These are phyloP conservation scores for Megaleporinus macrocephalus DNA, from an alignment of 2,113 vertebrate species.

Conservation along the genomic window DNA sequence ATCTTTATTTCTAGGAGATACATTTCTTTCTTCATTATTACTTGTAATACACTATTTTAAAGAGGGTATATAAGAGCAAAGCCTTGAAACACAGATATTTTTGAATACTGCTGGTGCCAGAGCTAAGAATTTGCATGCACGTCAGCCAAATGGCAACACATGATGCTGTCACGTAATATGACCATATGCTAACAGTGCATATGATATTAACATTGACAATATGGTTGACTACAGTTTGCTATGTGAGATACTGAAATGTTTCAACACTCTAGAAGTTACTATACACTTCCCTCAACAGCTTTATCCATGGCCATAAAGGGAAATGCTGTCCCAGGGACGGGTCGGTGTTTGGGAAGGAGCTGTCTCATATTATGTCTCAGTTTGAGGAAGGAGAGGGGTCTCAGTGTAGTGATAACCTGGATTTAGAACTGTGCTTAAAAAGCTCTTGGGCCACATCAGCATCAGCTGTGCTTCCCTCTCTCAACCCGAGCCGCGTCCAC, in stretches of 20 bases:
- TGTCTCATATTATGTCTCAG: slow-evolving; percentile 8
- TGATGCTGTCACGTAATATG: not conserved
- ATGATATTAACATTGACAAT: not conserved
- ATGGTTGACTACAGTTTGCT: not conserved
- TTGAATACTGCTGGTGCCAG: no score
- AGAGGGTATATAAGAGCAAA: not conserved
- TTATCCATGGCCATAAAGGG: slow-evolving; percentile 10
- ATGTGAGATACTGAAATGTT: not conserved
- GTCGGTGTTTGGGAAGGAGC: not conserved
- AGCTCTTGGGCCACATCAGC: slow-evolving; percentile 7
- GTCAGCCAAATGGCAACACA: not conserved
- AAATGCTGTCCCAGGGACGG: not conserved
- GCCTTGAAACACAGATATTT: no score
- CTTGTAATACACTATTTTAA: not conserved
- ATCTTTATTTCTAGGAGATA: not conserved
- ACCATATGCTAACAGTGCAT: not conserved
- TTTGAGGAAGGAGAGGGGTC: not conserved
- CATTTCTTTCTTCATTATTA: not conserved
- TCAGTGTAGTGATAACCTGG: not conserved
- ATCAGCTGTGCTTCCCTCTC: slow-evolving; percentile 3
- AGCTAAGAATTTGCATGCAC: no score
- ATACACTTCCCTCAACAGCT: slow-evolving; percentile 8
- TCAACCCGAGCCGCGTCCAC: not conserved
- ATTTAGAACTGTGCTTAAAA: not conserved
- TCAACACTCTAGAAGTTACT: not conserved